Base-by-base conservation (phyloP, 2,797 vertebrate genomes). In the Falco rusticolus region DNA sequence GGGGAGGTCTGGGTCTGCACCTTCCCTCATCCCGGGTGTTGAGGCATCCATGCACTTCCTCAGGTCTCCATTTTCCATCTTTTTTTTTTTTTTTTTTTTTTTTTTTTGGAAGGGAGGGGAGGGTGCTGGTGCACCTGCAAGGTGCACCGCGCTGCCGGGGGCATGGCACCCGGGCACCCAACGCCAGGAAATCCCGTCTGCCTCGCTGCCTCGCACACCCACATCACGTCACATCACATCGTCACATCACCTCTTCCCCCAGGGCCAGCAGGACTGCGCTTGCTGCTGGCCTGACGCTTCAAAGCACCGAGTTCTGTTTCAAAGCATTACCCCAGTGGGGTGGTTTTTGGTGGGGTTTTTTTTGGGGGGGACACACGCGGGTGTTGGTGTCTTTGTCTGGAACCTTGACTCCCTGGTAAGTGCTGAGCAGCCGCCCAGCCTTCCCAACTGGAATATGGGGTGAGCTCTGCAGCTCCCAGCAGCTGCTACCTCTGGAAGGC, bases 21-120 rank as follows among this genome's bases (percentile, higher is more conserved):
- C 47, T 11, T 21, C 51, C 37, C 41, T 2, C 2, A 5, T 43
- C 50, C 45, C 5, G 0, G 18, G 9, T 4, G 4, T 39, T 41
- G n/a, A 19, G 11, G 12, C 4, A 7, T 39, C 50, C 12, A 2
- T 1, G 45, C 24, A 54, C 19, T 10, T 41, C 18, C 33, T 18
- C 5, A 0, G 1, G 6, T 37, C 11, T 22, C 50, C 3, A 0
- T 22, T 61, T 64, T 6, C 71, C 71, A 0, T 37, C 29, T 16
- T 5, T 10, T 14, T 17, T 17, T 19, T 9, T 47, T 47, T 47
- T 19, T 9, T 47, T 47, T 47, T 50, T 50, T 25, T 2, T 3
- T 18, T 28, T 48, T 43, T 3, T 48, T 3, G 34, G 48, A 2
- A 11, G 1, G 39, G n/a, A 31, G 43, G 16, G 29, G 48, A 15